These are phyloP conservation scores for Oreochromis mossambicus DNA, from an alignment of 2,797 vertebrate genomes.

Conservation along the genomic window DNA sequence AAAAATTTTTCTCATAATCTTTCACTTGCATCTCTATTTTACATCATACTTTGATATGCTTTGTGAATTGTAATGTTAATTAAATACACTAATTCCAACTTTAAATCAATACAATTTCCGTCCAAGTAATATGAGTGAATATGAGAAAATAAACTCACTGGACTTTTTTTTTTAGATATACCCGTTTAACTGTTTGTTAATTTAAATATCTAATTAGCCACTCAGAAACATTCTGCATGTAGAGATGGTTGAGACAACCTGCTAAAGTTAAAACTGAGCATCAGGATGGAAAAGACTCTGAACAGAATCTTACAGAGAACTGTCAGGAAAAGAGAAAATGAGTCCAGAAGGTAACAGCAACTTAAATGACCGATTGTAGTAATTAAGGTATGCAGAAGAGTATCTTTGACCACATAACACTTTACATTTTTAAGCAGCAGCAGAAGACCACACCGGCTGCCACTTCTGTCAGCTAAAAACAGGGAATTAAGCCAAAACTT, in stretches of 20 bases:
- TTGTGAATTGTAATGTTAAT: not conserved
- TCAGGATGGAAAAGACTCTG: not conserved
- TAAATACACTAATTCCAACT: not conserved
- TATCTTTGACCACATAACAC: not conserved
- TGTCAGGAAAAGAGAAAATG: not conserved
- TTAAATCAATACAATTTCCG: not conserved
- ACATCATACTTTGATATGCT: not conserved
- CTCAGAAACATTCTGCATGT: not conserved
- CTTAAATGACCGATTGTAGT: not conserved
- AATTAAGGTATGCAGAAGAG: not conserved
- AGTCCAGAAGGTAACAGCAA: not conserved
- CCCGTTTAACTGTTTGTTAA: not conserved
- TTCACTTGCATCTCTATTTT: not conserved
- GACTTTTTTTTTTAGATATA: not conserved
- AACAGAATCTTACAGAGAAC: not conserved
- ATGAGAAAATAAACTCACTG: not conserved
- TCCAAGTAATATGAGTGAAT: not conserved
- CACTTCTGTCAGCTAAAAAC: not conserved
- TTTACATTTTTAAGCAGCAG: not conserved
- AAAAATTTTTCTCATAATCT: not conserved
- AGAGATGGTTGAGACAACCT: not conserved
- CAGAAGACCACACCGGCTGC: not conserved
- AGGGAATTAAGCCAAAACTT: not conserved
- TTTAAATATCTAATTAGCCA: not conserved
- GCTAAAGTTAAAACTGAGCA: not conserved